Evolutionary conservation across 2,113 vertebrate genomes (phyloP).

Genomic region (Coregonus clupeaformis): DNA sequence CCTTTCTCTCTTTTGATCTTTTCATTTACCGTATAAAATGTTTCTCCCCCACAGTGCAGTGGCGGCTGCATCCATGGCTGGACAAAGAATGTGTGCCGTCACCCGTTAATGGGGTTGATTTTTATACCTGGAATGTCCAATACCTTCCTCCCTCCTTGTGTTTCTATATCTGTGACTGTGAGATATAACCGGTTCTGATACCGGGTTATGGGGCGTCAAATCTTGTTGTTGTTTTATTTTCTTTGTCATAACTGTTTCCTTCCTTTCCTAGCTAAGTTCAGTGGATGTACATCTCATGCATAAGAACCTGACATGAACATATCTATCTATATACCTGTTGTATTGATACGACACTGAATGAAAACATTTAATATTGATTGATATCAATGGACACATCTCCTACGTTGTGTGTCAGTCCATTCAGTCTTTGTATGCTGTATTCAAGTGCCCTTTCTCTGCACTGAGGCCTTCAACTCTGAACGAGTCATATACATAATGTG

Average conservation of each 20-base stretch:
- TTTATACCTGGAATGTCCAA: conserved; percentile 60
- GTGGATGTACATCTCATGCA: conserved; percentile 65
- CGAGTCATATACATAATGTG: conserved; percentile 29
- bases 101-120: conserved; percentile 49
- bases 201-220: conserved; percentile 72
- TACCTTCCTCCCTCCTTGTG: conserved; percentile 59
- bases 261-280: conserved; percentile 75
- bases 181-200: conserved; percentile 68
- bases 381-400: conserved; percentile 57
- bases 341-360: conserved; percentile 60
- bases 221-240: conserved; percentile 54
- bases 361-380: conserved; percentile 48
- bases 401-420: conserved; percentile 31
- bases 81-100: conserved; percentile 60
- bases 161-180: conserved; percentile 63
- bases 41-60: conserved; percentile 66
- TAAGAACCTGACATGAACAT: conserved; percentile 69
- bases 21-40: conserved; percentile 49
- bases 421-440: conserved; percentile 47
- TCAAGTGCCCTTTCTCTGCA: conserved; percentile 54
- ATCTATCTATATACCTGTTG: conserved; percentile 58
- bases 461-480: conserved; percentile 46
- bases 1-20: background rate
- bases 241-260: conserved; percentile 71
- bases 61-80: conserved; percentile 71